phyloP scores from a whole-genome alignment of 2,888 invertebrate genomes.

The Troides aeacus region DNA sequence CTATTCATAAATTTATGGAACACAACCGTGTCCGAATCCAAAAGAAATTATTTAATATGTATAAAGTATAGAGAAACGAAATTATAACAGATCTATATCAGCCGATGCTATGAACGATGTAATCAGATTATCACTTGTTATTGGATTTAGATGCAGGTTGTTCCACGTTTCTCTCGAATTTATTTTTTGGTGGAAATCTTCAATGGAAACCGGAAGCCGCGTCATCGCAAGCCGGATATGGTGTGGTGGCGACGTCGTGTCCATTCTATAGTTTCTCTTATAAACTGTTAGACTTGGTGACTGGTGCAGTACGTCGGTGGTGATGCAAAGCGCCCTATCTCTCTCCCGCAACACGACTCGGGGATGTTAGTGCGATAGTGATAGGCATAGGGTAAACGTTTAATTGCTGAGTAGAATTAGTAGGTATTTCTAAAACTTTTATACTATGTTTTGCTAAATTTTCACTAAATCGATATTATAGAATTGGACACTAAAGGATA shows the following conservation, averaged over 20 bases:
- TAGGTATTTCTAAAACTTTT: constrained; percentile 79
- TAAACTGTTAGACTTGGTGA: constrained; percentile 48
- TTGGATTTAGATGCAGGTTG: constrained; percentile 29
- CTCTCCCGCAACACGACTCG: constrained; percentile 56
- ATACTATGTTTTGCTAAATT: constrained; percentile 80
- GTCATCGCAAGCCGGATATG: constrained; percentile 31
- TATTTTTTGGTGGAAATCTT: constrained; percentile 34
- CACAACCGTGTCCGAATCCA: constrained; percentile 32
- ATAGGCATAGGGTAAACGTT: constrained; percentile 70
- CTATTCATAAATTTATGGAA: constrained; percentile 39
- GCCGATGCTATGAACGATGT: constrained; percentile 32
- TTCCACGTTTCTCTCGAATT: constrained; percentile 37
- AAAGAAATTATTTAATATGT: constrained; percentile 32
- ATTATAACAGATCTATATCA: constrained; percentile 24
- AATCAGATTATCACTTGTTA: constrained; percentile 33
- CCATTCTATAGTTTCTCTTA: constrained; percentile 48
- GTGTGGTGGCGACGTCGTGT: constrained; percentile 41
- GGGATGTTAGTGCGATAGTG: constrained; percentile 69
- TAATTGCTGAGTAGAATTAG: constrained; percentile 75
- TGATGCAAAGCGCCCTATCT: constrained; percentile 44
- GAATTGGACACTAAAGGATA: constrained; percentile 74
- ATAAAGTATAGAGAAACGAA: constrained; percentile 30
- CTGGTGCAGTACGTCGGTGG: constrained; percentile 56
- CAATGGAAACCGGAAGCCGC: constrained; percentile 25
- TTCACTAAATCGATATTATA: constrained; percentile 73